Evolutionary conservation across 1,140 invertebrate genomes (phyloP), one percentile per base, ranked within the genome.

Genomic region (Diorhabda carinulata): DNA sequence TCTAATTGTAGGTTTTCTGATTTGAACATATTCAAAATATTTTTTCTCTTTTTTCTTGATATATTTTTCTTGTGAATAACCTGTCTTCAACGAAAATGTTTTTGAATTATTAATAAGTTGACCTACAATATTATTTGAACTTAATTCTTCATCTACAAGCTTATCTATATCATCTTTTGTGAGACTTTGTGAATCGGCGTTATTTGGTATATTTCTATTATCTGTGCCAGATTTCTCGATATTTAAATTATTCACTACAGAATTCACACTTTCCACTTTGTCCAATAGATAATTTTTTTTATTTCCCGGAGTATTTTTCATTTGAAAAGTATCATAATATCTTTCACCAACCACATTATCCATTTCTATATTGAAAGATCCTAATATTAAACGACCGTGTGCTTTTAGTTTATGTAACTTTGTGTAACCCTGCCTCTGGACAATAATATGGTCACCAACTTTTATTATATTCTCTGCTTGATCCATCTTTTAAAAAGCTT

Each of bases 41-140:
- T 97, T 97, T 72, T 91, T 91, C 74, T 94, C 91, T 81, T 98
- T 98, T 79, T 98, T 98, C 61, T 90, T 92, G 5, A 98, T 86
- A 80, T 98, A 98, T 80, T 98, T 98, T 74, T 95, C 91, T 81
- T 98, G 94, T 0, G 95, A 93, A 80, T 91, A 98, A 76, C 92
- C 92, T 2, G 95, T 98, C 85, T 97, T 97, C 44, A 86, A 84
- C 43, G 87, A 85, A 81, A 94, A 95, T 6, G 94, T 95, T 69
- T 88, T 90, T 57, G 95, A 98, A 79, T 97, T 97, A 70, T 91
- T 91, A 57, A 98, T 91, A 3, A 98, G 83, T 59, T 90, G 90
- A 67, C 88, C 91, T 45, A 98, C 89, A 68, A 98, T 95, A 78
- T 93, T 90, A 66, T 90, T 89, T 1, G 93, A 91, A 67, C 88